phyloP scores from a whole-genome alignment of 2,888 invertebrate genomes.

The Caenorhabditis sinica region DNA sequence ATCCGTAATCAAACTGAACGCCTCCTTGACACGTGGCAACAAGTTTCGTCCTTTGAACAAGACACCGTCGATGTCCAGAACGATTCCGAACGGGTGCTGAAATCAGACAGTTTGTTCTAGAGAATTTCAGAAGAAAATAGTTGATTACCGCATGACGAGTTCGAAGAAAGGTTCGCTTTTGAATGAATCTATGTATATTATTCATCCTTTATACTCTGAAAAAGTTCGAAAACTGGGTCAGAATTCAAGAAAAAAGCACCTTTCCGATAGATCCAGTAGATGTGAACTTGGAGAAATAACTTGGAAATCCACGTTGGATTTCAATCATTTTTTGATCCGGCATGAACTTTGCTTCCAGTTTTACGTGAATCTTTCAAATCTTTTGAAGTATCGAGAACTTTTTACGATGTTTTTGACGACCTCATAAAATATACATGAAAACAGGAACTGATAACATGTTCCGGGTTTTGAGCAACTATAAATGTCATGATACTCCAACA shows the following conservation, averaged over 20 bases:
- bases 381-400: too few relatives aligned
- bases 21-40: constrained; percentile 87
- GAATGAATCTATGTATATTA: constrained; percentile 60
- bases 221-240: neutral
- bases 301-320: neutral
- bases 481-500: too few relatives aligned
- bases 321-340: too few relatives aligned
- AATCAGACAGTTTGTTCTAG: neutral
- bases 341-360: neutral
- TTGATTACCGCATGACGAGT: constrained; percentile 47
- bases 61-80: constrained; percentile 89
- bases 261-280: constrained; percentile 19
- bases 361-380: neutral
- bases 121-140: neutral
- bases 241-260: neutral
- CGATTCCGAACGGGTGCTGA: constrained; percentile 86
- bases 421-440: too few relatives aligned
- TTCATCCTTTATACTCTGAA: constrained; percentile 34
- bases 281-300: neutral
- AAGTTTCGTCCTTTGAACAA: constrained; percentile 87
- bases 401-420: too few relatives aligned
- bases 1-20: constrained; percentile 86
- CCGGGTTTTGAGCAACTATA: too few relatives aligned
- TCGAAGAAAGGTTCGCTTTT: constrained; percentile 48
- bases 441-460: too few relatives aligned